Percentiles rank a stretch among this genome's conserved stretches.
Evolutionary conservation across 1,140 invertebrate genomes (phyloP).

Genomic region (Cataglyphis hispanica): DNA sequence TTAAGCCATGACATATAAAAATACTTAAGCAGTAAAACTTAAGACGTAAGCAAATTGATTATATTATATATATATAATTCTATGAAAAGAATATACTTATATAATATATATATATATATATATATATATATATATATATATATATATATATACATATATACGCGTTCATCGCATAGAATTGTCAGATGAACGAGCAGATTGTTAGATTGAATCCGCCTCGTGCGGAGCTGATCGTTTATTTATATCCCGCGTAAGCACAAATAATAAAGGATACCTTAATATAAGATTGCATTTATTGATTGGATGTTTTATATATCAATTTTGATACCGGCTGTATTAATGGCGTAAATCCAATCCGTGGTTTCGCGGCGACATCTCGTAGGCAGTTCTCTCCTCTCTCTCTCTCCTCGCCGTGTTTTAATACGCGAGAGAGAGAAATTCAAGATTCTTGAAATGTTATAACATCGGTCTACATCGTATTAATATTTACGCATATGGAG

Average conservation of each 20-base stretch:
- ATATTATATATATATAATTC: no score
- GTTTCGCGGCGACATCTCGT: constrained; percentile 7
- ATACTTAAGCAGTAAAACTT: no score
- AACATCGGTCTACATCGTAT: neutral
- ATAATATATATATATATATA: no score
- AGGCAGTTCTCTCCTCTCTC: neutral
- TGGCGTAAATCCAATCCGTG: constrained; percentile 63
- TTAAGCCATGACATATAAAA: no score
- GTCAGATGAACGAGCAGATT: neutral
- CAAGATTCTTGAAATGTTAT: constrained; percentile 6
- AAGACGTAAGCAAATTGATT: no score
- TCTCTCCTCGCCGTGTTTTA: neutral
- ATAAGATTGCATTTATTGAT: constrained; percentile 72
- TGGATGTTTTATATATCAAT: constrained; percentile 71
- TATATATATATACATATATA: no score
- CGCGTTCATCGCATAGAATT: constrained; percentile 7
- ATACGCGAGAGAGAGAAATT: no score
- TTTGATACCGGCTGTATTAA: constrained; percentile 67
- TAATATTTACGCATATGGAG: constrained; percentile 37
- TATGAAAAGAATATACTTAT: no score
- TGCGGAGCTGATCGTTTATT: constrained; percentile 22
- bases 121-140: no score
- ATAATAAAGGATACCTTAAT: constrained; percentile 44
- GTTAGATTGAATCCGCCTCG: constrained; percentile 13
- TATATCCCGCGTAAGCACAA: constrained; percentile 12